These are phyloP conservation scores for Myotis lucifugus DNA, from an alignment of 2,113 vertebrate species.

Conservation along the genomic window DNA sequence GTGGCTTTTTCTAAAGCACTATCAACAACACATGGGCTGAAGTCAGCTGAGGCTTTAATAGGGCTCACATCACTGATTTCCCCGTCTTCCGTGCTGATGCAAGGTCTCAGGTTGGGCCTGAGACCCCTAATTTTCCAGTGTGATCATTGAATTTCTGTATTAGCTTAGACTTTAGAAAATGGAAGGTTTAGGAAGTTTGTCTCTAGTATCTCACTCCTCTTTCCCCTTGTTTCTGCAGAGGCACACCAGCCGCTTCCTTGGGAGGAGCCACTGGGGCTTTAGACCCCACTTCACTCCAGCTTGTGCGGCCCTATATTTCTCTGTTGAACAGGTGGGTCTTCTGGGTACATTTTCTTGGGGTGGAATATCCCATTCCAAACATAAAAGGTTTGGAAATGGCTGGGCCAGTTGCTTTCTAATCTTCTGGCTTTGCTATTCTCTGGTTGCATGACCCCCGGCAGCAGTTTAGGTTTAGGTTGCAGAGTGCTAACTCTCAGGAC, in stretches of 20 bases:
- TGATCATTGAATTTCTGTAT: not conserved
- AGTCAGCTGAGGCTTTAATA: not conserved
- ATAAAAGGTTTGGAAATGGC: constrained; percentile 13
- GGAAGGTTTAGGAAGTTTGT: not conserved
- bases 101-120: not conserved
- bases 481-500: not conserved
- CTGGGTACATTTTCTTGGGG: not conserved
- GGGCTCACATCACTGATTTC: not conserved
- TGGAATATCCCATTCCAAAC: not conserved
- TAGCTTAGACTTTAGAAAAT: not conserved
- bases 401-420: not conserved
- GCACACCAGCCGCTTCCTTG: not conserved
- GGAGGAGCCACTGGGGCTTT: not conserved
- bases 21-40: not conserved
- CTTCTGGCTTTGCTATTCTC: not conserved
- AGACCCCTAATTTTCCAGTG: not conserved
- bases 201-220: not conserved
- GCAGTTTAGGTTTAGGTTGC: not conserved
- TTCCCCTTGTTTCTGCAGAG: not conserved
- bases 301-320: not conserved
- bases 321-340: not conserved
- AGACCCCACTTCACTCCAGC: not conserved
- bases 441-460: not conserved
- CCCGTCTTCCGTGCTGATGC: not conserved
- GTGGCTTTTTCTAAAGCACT: not conserved